phyloP scores from a whole-genome alignment of 2,113 vertebrate genomes.

The Clinocottus analis region DNA sequence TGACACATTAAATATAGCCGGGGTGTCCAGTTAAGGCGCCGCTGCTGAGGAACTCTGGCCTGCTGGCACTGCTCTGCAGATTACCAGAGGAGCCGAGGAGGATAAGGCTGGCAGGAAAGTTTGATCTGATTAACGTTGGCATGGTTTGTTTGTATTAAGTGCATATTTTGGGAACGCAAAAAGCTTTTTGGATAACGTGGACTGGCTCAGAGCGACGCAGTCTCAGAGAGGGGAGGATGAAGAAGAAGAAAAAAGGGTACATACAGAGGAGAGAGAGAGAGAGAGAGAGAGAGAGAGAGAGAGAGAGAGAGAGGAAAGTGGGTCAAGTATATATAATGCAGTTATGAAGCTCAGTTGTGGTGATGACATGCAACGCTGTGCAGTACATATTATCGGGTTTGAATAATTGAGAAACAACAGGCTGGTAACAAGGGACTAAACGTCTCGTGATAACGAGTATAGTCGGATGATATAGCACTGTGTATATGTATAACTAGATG shows the following conservation, averaged over 20 bases:
- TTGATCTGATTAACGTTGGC: conserved; percentile 72
- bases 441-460: neutral
- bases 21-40: conserved; percentile 19
- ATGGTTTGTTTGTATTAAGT: conserved; percentile 51
- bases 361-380: conserved; percentile 36
- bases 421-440: conserved; percentile 3
- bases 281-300: neutral
- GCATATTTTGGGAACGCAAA: conserved; percentile 63
- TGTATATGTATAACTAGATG: neutral
- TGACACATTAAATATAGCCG: conserved; percentile 2
- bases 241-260: neutral
- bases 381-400: conserved; percentile 25
- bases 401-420: conserved; percentile 27
- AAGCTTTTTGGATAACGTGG: conserved; percentile 43
- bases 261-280: conserved; percentile 23
- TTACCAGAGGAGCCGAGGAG: conserved; percentile 40
- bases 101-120: conserved; percentile 65
- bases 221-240: neutral
- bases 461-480: neutral
- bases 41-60: conserved; percentile 44
- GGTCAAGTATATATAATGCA: conserved; percentile 80
- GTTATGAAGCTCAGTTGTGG: conserved; percentile 49
- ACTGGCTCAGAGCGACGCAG: conserved; percentile 47
- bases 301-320: conserved; percentile 65
- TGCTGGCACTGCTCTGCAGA: conserved; percentile 52